Base-by-base conservation (phyloP, 2,888 invertebrate genomes). In the Drosophila dives region DNA sequence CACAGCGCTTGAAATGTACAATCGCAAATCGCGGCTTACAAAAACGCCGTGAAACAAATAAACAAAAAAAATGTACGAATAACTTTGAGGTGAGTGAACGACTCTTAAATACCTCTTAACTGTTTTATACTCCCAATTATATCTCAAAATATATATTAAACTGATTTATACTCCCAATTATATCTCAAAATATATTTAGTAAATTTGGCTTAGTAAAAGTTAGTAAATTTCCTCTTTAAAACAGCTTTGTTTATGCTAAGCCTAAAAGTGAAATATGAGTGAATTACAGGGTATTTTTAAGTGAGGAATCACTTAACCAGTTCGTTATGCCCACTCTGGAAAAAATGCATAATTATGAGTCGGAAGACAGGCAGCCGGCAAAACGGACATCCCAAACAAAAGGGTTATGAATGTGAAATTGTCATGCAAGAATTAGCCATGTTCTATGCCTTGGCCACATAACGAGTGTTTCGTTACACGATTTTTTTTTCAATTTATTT, bases 381-480 rank as follows among this genome's bases (percentile, higher is more conserved):
- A 75, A 71, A 69, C 69, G 63, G 70, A 72, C 86, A 75, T 55
- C 64, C 70, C 58, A 66, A 48, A 80, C 80, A 81, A 86, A 89
- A 88, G 86, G 86, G 90, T 92, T 92, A 92, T 91, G 91, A 92
- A 91, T 91, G 91, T 90, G 91, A 80, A 89, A 86, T 91, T 92
- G 91, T 91, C 91, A 91, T 92, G 91, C 91, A 87, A 92, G 91
- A 91, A 91, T 92, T 92, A 91, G 90, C 89, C 82, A 83, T 86
- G 87, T 90, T 89, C 79, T 89, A 72, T 89, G 80, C 75, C 89
- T 64, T 84, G 78, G 82, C 82, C 80, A 78, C 80, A 71, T 86
- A 62, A 74, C 85, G 80, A 83, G 79, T 79, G 79, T 79, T 79
- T 87, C 65, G 83, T 72, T 77, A 86, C 83, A 87, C 71, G 75